Conservation (phyloP, 1,140 invertebrate genomes). For the Mycetomoellerius zeteki region DNA sequence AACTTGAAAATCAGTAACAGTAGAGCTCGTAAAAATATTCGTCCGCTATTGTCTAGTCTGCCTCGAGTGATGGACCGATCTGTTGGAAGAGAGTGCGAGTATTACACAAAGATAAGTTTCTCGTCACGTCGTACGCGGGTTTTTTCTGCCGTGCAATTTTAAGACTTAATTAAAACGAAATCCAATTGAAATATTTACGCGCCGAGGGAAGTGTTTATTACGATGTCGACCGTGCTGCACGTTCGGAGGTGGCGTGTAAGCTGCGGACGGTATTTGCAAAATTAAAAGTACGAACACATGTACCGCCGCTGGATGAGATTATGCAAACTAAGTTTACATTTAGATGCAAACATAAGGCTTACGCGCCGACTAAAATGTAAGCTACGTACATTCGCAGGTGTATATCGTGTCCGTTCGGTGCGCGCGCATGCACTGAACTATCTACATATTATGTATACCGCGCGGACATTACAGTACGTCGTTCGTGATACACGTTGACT, state of each 20-base stretch:
- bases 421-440: neutral
- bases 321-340: slow-evolving; percentile 62
- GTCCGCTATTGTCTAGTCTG: neutral
- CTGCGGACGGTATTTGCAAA: slow-evolving; percentile 50
- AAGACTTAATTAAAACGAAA: slow-evolving; percentile 58
- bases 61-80: neutral
- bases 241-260: neutral
- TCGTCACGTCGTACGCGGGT: slow-evolving; percentile 45
- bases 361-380: slow-evolving; percentile 46
- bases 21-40: neutral
- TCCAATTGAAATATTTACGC: slow-evolving; percentile 63
- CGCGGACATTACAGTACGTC: slow-evolving; percentile 37
- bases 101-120: slow-evolving; percentile 7
- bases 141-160: slow-evolving; percentile 44
- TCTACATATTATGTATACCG: slow-evolving; percentile 30
- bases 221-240: slow-evolving; percentile 14
- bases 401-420: slow-evolving; percentile 15
- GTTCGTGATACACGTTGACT: slow-evolving; percentile 51
- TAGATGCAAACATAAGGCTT: slow-evolving; percentile 64
- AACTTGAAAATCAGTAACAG: neutral
- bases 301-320: slow-evolving; percentile 49
- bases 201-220: slow-evolving; percentile 46
- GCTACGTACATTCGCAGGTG: slow-evolving; percentile 38
- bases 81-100: neutral
- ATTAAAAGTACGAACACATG: slow-evolving; percentile 64